Evolutionary conservation across 2,888 invertebrate species (phyloP).

Genomic region (Phengaris arion): DNA sequence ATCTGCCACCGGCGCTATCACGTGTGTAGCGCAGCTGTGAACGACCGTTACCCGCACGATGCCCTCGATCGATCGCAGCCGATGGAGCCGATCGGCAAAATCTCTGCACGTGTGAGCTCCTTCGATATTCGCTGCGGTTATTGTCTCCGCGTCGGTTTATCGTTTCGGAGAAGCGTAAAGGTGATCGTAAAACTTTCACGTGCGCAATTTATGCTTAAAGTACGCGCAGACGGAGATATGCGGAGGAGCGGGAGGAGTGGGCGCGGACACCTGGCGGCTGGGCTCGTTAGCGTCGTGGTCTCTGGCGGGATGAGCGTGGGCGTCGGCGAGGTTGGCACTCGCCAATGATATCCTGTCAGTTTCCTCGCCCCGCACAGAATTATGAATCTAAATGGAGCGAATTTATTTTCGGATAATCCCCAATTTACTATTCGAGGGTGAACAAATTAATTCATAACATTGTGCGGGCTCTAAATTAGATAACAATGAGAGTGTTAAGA

Average conservation of each 20-base stretch:
- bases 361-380: not conserved
- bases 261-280: slow-evolving; percentile 76
- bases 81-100: slow-evolving; percentile 75
- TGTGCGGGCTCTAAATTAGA: slow-evolving; percentile 25
- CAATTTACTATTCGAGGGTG: slow-evolving; percentile 23
- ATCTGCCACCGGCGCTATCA: slow-evolving; percentile 75
- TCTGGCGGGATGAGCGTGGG: slow-evolving; percentile 39
- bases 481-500: slow-evolving; percentile 23
- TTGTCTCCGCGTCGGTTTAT: slow-evolving; percentile 66
- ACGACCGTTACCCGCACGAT: slow-evolving; percentile 79
- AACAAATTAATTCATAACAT: slow-evolving; percentile 29
- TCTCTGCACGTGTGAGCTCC: slow-evolving; percentile 56
- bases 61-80: slow-evolving; percentile 74
- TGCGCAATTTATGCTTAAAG: slow-evolving; percentile 71
- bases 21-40: slow-evolving; percentile 77
- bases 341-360: slow-evolving; percentile 14
- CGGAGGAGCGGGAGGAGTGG: slow-evolving; percentile 69
- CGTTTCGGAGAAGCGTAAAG: slow-evolving; percentile 71
- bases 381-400: not conserved
- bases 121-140: slow-evolving; percentile 68
- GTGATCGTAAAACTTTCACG: slow-evolving; percentile 78
- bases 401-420: slow-evolving; percentile 30
- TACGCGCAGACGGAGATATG: slow-evolving; percentile 71
- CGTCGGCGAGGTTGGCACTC: slow-evolving; percentile 17
- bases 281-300: slow-evolving; percentile 70